Evolutionary conservation across 2,113 vertebrate species (phyloP), one percentile per base, ranked within the genome.

Genomic region (Manacus vitellinus): DNA sequence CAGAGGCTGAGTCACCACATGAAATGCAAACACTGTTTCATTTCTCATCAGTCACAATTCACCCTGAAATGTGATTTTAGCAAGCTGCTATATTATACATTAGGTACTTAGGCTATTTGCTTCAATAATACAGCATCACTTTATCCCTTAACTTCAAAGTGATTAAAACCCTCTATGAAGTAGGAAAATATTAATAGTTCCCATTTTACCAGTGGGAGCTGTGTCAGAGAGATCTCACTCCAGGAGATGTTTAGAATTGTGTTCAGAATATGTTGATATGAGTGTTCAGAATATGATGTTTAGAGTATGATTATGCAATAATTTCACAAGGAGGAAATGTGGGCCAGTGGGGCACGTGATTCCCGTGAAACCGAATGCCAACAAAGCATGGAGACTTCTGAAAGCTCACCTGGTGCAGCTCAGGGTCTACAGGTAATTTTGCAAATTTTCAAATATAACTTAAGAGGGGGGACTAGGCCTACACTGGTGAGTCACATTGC

Each of bases 1-100:
- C 66, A 78, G 56, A 89, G 52, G 13, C 4, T 66, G 76, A 89
- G 37, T 88, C 81, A 91, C 55, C 0, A 1, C 25, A 25, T 46
- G 65, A 96, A 91, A 61, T 28, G 70, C 62, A 95, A 94, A 88
- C 68, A 22, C 43, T 28, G 12, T 41, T 88, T 65, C 62, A 73
- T 83, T 85, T 62, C 77, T 74, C 58, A 85, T 72, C 78, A 65
- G 68, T 28, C n/a, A 51, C 27, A 41, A 92, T 59, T 79, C 78
- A 85, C 78, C 37, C 56, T 37, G 58, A 68, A 58, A 58, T 74
- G 19, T 14, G 52, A 83, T 72, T 95, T 76, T 44, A 72, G 77
- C 52, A 77, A 87, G 61, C 16, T 85, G 56, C 65, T 92, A 2
- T 78, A 58, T 81, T 84, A 33, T 93, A 70, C 84, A 30, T 62